Percentiles rank a stretch among this genome's conserved stretches.
These are phyloP conservation scores for Nothocercus nigrocapillus DNA, from an alignment of 2,113 vertebrate genomes.

Conservation along the genomic window DNA sequence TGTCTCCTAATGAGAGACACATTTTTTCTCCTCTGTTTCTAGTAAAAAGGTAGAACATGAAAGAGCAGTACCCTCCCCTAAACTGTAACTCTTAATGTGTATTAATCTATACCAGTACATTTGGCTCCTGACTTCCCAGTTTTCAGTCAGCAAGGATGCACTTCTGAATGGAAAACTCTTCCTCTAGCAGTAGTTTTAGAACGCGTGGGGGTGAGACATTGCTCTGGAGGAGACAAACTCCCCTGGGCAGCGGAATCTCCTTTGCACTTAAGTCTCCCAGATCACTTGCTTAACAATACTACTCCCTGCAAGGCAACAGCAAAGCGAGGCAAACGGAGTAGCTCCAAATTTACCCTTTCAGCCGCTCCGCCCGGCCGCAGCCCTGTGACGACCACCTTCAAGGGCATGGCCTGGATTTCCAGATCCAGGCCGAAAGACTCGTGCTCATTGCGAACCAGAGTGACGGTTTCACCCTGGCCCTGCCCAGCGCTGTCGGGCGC, in stretches of 20 bases:
- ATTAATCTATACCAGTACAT: background rate
- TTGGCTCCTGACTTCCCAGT: background rate
- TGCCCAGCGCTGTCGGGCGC: slow-evolving; percentile 33
- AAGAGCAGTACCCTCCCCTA: background rate
- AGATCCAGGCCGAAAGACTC: slow-evolving; percentile 84
- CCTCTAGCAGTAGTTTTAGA: background rate
- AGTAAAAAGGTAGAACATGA: background rate
- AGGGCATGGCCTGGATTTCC: slow-evolving; percentile 82
- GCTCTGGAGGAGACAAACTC: background rate
- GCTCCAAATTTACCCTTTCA: slow-evolving; percentile 80
- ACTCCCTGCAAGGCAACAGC: background rate
- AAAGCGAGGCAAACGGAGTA: background rate
- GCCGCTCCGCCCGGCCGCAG: slow-evolving; percentile 80
- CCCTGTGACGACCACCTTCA: slow-evolving; percentile 80
- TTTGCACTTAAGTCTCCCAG: background rate
- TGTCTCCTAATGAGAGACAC: background rate
- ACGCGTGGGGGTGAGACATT: background rate
- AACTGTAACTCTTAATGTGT: background rate
- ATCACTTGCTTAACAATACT: background rate
- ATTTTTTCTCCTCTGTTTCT: background rate
- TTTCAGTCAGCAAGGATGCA: background rate
- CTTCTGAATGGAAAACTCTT: background rate
- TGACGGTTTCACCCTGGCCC: slow-evolving; percentile 71
- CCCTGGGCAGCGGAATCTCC: background rate
- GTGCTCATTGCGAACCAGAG: slow-evolving; percentile 70